These are phyloP conservation scores for Brenthis ino DNA, from an alignment of 2,888 invertebrate species.

Conservation along the genomic window DNA sequence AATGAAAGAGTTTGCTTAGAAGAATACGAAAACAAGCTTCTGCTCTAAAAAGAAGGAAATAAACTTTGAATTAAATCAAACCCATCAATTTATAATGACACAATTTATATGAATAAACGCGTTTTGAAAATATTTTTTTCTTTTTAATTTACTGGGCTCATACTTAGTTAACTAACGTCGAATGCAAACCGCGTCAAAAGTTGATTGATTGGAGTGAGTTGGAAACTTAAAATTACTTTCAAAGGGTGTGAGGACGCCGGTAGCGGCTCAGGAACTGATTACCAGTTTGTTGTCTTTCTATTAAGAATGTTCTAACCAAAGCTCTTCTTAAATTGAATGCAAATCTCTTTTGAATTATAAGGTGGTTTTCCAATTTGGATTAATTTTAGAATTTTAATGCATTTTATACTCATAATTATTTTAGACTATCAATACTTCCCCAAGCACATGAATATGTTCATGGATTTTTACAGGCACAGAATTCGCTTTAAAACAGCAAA, in stretches of 20 bases:
- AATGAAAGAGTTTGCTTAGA: too few relatives aligned
- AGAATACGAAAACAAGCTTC: too few relatives aligned
- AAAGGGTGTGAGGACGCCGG: constrained; percentile 50
- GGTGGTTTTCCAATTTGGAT: constrained; percentile 39
- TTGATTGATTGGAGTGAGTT: constrained; percentile 34
- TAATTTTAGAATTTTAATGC: constrained; percentile 33
- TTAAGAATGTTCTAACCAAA: constrained; percentile 47
- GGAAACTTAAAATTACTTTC: constrained; percentile 59
- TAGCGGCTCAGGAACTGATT: constrained; percentile 51
- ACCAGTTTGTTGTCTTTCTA: constrained; percentile 63
- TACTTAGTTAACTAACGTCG: constrained; percentile 31
- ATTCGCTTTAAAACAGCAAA: too few relatives aligned
- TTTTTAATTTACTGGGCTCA: constrained; percentile 45
- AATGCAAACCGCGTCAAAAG: constrained; percentile 13
- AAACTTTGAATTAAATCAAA: too few relatives aligned
- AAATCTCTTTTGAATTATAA: constrained; percentile 53
- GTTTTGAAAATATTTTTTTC: too few relatives aligned
- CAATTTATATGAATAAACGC: too few relatives aligned
- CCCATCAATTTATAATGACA: too few relatives aligned
- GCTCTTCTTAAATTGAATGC: constrained; percentile 52
- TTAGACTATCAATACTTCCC: too few relatives aligned
- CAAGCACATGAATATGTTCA: too few relatives aligned
- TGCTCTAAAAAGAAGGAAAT: too few relatives aligned
- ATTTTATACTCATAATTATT: background rate
- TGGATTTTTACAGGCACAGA: too few relatives aligned